Conservation (phyloP, 2,888 invertebrate species). For the Drosophila testacea region DNA sequence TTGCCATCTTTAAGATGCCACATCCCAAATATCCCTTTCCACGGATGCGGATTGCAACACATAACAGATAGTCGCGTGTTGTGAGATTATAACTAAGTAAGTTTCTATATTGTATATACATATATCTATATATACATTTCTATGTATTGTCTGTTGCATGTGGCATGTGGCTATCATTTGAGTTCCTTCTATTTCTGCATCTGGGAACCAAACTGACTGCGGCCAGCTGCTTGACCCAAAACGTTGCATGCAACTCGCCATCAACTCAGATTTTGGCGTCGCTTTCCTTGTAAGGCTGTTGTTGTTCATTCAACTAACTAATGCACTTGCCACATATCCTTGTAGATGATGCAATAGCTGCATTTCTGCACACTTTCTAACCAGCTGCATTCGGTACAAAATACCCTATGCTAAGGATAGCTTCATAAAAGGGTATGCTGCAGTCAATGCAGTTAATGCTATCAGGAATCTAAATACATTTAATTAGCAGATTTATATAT, state of each 20-base stretch:
- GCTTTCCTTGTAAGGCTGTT: constrained; percentile 9
- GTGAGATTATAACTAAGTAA: constrained; percentile 53
- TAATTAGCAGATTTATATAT: too few relatives aligned
- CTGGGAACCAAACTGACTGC: constrained; percentile 31
- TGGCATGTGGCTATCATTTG: constrained; percentile 11
- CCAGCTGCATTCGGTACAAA: not conserved
- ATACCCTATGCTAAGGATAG: not conserved
- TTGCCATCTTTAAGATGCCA: constrained; percentile 44
- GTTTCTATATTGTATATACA: constrained; percentile 2
- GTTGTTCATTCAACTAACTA: constrained; percentile 35
- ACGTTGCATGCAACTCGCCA: constrained; percentile 55
- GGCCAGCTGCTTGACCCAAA: constrained; percentile 50
- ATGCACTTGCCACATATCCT: constrained; percentile 45
- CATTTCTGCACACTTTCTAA: constrained; percentile 8
- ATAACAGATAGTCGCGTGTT: constrained; percentile 66
- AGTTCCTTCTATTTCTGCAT: constrained; percentile 5
- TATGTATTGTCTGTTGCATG: constrained; percentile 25
- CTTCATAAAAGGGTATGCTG: too few relatives aligned
- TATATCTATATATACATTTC: not conserved
- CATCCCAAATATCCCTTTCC: not conserved
- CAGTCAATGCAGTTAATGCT: too few relatives aligned
- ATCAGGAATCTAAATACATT: too few relatives aligned
- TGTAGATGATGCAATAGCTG: constrained; percentile 24
- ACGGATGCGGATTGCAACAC: not conserved
- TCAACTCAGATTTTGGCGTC: constrained; percentile 16